Evolutionary conservation across 1,140 invertebrate genomes (phyloP), one percentile per base, ranked within the genome.

Genomic region (Rhagoletis zephyria): DNA sequence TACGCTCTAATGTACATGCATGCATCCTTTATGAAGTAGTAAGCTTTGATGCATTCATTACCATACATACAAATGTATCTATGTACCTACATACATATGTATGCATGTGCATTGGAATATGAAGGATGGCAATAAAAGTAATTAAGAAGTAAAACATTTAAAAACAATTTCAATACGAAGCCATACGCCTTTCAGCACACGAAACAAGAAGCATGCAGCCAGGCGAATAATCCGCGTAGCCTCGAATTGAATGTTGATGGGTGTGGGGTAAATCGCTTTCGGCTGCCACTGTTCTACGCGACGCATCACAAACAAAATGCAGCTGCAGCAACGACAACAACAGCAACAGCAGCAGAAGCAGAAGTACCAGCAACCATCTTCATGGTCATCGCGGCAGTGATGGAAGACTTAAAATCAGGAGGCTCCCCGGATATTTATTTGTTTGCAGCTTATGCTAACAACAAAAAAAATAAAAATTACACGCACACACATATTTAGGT

Each of bases 221-320:
- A 56, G 19, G 48, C 56, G 48, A 19, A 14, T 81, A 56, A 81
- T 81, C 74, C 74, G 48, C 74, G 30, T 30, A 56, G n/a, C 42
- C 74, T n/a, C 48, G 30, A 60, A 63, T 45, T 85, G 85, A 85
- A 61, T 85, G 85, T 85, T 85, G 85, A 85, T 85, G 85, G 85
- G 85, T 63, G 85, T 85, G 85, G 56, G 56, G 85, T 6, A 63
- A 85, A 61, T 63, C 59, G 85, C 85, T 85, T 85, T 40, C 59
- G 85, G 85, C 85, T 85, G 85, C 85, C 85, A 85, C 85, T 61
- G 85, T 85, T 85, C 85, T 85, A 85, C 85, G 85, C 85, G 56
- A 81, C 56, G 74, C 74, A 81, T 81, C 48, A 56, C 61, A 63
- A 63, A 63, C 61, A 63, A 63, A 63, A 63, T 16, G 12, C 4